Conservation (phyloP, 2,797 vertebrate genomes). For the Coilia nasus region DNA sequence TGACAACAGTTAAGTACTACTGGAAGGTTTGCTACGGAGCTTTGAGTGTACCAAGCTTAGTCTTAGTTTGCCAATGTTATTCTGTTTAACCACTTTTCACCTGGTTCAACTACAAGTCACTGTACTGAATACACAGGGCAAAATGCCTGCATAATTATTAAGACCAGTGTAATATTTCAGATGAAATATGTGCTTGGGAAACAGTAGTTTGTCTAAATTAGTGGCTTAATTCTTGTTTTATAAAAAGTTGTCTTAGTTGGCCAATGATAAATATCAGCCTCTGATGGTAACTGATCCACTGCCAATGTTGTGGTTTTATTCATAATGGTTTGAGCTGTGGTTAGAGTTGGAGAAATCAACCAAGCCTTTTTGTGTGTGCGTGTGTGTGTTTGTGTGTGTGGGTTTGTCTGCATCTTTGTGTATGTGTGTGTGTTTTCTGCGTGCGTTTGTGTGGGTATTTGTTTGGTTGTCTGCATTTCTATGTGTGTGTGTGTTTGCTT, state of each 20-base stretch:
- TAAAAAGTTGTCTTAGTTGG: background rate
- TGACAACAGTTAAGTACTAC: background rate
- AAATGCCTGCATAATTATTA: background rate
- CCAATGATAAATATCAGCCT: background rate
- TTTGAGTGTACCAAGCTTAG: background rate
- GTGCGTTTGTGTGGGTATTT: background rate
- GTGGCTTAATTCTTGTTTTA: constrained; percentile 13
- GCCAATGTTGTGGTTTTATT: constrained; percentile 15
- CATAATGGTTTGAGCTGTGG: constrained; percentile 23
- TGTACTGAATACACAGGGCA: background rate
- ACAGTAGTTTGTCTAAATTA: background rate
- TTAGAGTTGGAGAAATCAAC: background rate
- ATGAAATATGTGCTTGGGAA: constrained; percentile 12
- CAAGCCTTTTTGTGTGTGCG: background rate
- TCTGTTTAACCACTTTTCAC: background rate
- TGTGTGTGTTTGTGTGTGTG: background rate
- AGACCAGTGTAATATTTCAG: background rate
- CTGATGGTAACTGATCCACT: background rate
- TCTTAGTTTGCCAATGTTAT: background rate
- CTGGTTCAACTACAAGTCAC: background rate
- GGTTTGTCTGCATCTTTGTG: background rate
- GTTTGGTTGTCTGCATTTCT: background rate
- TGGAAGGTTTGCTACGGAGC: background rate
- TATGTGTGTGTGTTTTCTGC: background rate
- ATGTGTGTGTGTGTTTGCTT: background rate